Evolutionary conservation across 2,888 invertebrate species (phyloP).

Genomic region (Fissipunctia ypsillon): DNA sequence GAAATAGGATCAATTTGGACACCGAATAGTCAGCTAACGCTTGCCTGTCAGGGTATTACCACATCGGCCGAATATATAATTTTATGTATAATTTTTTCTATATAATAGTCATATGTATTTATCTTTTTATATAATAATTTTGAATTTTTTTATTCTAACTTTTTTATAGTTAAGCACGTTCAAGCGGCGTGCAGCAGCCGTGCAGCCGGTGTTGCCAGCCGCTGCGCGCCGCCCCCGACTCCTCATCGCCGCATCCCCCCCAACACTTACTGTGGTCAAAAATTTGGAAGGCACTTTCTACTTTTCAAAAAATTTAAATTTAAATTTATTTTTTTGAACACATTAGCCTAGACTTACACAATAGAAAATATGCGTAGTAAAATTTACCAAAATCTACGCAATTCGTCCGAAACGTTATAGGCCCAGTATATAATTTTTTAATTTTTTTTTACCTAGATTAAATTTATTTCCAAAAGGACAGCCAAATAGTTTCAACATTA

Average conservation of each 20-base stretch:
- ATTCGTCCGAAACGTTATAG: conserved; percentile 89
- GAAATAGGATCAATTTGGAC: conserved; percentile 87
- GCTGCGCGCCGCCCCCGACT: conserved; percentile 73
- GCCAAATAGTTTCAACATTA: conserved; percentile 89
- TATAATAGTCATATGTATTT: conserved; percentile 90
- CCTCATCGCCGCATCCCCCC: conserved; percentile 90
- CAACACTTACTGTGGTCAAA: conserved; percentile 91
- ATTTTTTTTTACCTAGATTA: conserved; percentile 83
- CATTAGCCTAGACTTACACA: conserved; percentile 93
- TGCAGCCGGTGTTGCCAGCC: conserved; percentile 45
- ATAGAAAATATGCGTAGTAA: conserved; percentile 91
- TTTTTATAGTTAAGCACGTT: conserved; percentile 87
- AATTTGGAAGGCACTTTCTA: conserved; percentile 96
- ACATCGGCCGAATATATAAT: conserved; percentile 90
- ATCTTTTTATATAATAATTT: conserved; percentile 90
- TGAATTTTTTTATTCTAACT: conserved; percentile 89
- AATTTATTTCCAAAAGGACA: conserved; percentile 89
- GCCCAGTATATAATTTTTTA: conserved; percentile 85
- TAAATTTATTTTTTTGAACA: conserved; percentile 92
- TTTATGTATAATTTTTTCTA: conserved; percentile 89
- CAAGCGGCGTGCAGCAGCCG: conserved; percentile 67
- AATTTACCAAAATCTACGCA: conserved; percentile 90
- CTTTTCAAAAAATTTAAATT: conserved; percentile 91
- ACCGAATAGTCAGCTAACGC: conserved; percentile 87
- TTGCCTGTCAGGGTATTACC: conserved; percentile 95